phyloP scores from a whole-genome alignment of 2,888 invertebrate species.

The Agapostemon virescens region DNA sequence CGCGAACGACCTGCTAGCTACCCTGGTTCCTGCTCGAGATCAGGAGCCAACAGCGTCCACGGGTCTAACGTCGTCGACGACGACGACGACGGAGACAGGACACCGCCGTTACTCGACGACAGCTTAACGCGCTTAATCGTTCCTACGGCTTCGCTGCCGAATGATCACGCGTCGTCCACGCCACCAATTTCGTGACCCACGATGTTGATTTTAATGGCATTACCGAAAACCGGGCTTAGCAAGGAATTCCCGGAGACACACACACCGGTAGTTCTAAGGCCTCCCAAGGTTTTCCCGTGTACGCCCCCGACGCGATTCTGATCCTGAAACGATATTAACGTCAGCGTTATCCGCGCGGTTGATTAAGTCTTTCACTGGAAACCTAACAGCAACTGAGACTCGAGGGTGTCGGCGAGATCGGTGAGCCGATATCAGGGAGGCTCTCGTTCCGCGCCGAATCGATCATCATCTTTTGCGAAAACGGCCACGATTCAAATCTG shows the following conservation, averaged over 20 bases:
- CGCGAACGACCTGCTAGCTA: constrained; percentile 12
- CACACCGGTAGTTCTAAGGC: constrained; percentile 37
- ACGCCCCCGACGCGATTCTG: constrained; percentile 7
- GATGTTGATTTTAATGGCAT: constrained; percentile 25
- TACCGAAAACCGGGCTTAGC: constrained; percentile 6
- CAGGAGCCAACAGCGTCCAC: not conserved
- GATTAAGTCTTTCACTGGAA: not conserved
- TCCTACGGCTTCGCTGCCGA: constrained; percentile 65
- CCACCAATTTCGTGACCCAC: constrained; percentile 26
- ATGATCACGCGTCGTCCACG: constrained; percentile 51
- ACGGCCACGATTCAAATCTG: not conserved
- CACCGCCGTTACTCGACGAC: constrained; percentile 57
- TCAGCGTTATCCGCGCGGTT: constrained; percentile 11
- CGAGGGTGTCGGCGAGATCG: constrained; percentile 9
- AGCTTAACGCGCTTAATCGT: constrained; percentile 71
- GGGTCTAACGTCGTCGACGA: not conserved
- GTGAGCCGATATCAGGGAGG: not conserved
- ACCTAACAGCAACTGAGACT: not conserved
- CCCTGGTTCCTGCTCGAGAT: not conserved
- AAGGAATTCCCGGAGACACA: constrained; percentile 16
- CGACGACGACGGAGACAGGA: constrained; percentile 51
- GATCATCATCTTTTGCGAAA: not conserved
- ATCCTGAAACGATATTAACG: constrained; percentile 20
- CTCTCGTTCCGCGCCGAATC: not conserved
- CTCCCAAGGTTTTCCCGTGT: constrained; percentile 17